Evolutionary conservation across 2,113 vertebrate species (phyloP).

Genomic region (Pogonocichla stellata): DNA sequence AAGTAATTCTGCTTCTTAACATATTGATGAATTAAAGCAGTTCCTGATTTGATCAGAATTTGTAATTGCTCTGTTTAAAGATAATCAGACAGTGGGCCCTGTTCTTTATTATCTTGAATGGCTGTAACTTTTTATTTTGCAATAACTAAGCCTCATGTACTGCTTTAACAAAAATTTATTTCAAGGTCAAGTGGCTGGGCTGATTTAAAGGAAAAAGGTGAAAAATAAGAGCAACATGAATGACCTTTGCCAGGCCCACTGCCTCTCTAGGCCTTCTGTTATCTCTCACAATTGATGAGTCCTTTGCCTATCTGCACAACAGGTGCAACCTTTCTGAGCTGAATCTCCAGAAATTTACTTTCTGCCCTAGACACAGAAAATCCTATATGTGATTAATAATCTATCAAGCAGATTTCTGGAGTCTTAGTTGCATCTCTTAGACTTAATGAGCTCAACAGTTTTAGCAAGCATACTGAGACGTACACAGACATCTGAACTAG

Average conservation of each 20-base stretch:
- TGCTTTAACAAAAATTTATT: background rate
- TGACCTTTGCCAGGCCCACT: background rate
- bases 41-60: background rate
- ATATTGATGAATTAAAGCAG: background rate
- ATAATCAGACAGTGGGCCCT: background rate
- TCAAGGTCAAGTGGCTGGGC: background rate
- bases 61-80: background rate
- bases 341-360: background rate
- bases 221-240: background rate
- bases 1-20: background rate
- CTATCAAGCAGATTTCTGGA: background rate
- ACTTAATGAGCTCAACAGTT: background rate
- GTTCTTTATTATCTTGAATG: background rate
- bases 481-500: fast-evolving
- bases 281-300: background rate
- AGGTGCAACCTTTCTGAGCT: background rate
- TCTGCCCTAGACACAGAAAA: background rate
- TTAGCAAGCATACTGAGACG: background rate
- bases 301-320: background rate
- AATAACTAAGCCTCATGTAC: background rate
- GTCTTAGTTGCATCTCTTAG: background rate
- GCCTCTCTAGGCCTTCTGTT: background rate
- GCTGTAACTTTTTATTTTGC: background rate
- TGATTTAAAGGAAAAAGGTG: background rate
- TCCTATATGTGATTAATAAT: background rate